Evolutionary conservation across 2,797 vertebrate species (phyloP).

Genomic region (Tamandua tetradactyla): DNA sequence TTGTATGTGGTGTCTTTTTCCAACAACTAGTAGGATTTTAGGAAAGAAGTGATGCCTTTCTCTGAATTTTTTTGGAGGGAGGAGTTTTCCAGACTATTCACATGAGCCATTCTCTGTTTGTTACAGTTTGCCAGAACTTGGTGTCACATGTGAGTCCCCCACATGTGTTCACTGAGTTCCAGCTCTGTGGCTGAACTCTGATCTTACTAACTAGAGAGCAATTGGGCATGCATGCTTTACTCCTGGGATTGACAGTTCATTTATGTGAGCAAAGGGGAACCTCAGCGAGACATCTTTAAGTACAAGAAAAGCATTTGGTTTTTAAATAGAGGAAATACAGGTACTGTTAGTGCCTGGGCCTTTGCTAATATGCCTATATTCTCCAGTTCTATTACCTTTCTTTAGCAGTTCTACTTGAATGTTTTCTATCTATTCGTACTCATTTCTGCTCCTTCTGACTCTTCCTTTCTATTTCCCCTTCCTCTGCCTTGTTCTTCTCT

Average conservation of each 20-base stretch:
- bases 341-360: slow-evolving; percentile 31
- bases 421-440: slow-evolving; percentile 75
- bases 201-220: slow-evolving; percentile 73
- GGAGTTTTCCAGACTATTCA: slow-evolving; percentile 62
- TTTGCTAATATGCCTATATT: slow-evolving; percentile 57
- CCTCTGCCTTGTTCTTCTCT: slow-evolving; percentile 84
- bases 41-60: slow-evolving; percentile 51
- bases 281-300: slow-evolving; percentile 69
- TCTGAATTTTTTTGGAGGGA: background rate
- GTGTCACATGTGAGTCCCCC: slow-evolving; percentile 69
- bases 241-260: slow-evolving; percentile 77
- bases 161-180: slow-evolving; percentile 68
- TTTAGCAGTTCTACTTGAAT: slow-evolving; percentile 71
- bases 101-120: slow-evolving; percentile 70
- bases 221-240: slow-evolving; percentile 77
- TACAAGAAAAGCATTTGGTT: slow-evolving; percentile 61
- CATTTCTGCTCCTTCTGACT: slow-evolving; percentile 72
- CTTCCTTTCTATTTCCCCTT: slow-evolving; percentile 67
- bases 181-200: slow-evolving; percentile 75
- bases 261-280: slow-evolving; percentile 77
- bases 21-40: slow-evolving; percentile 31
- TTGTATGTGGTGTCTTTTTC: slow-evolving; percentile 45
- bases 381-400: slow-evolving; percentile 72
- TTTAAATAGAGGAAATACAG: slow-evolving; percentile 54
- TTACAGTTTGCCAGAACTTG: slow-evolving; percentile 69